These are phyloP conservation scores for Notoglanidium macrostoma DNA, from an alignment of 2,797 vertebrate species.

Conservation along the genomic window DNA sequence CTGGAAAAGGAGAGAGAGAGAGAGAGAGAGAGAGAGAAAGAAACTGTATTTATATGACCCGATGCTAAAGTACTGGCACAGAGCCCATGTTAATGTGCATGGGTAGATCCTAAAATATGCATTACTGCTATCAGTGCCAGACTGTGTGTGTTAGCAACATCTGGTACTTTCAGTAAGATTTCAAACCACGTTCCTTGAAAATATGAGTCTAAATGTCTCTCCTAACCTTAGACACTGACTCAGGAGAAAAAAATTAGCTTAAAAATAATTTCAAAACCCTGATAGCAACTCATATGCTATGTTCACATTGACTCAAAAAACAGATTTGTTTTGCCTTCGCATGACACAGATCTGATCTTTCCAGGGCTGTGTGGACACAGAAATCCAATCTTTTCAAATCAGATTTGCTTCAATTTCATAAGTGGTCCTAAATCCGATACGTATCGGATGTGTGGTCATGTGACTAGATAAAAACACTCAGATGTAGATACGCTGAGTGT, in stretches of 20 bases:
- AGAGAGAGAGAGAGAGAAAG: neutral
- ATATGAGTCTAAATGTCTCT: neutral
- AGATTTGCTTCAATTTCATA: no score
- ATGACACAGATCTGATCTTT: no score
- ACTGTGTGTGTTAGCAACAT: conserved; percentile 7
- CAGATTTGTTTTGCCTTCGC: no score
- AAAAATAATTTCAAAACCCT: neutral
- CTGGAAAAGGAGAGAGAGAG: no score
- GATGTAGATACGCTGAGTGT: no score
- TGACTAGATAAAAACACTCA: no score
- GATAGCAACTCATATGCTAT: neutral
- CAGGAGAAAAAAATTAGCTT: neutral
- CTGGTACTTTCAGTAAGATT: neutral
- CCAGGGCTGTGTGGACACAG: no score
- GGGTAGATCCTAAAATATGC: neutral
- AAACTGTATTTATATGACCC: neutral
- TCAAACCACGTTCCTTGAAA: neutral
- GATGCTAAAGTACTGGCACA: neutral
- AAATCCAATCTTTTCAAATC: no score
- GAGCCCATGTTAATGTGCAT: neutral
- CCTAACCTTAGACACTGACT: neutral
- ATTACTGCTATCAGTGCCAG: neutral
- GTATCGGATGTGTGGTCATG: no score
- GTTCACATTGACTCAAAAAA: no score
- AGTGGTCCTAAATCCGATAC: no score